A percentile compares a stretch with the other conserved stretches of the same genome.
These are phyloP conservation scores for Cyprinodon variegatus DNA, from an alignment of 2,113 vertebrate species.

Conservation along the genomic window DNA sequence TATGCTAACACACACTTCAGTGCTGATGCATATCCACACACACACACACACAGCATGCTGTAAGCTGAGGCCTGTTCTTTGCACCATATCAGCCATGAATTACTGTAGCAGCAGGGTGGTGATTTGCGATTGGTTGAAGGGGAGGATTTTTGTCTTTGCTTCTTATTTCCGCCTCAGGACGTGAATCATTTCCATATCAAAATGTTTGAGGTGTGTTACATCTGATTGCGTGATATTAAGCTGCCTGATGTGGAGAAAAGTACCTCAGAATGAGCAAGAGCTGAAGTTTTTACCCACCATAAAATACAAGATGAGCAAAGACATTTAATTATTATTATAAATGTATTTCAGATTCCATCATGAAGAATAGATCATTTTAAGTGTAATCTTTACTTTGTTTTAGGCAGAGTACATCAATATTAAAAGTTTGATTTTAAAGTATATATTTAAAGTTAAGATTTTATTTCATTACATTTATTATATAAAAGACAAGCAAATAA, in stretches of 20 bases:
- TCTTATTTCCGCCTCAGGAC: slow-evolving; percentile 32
- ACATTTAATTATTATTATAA: too few relatives aligned
- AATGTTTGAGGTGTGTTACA: slow-evolving; percentile 33
- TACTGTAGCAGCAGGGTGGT: slow-evolving; percentile 40
- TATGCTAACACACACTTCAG: slow-evolving; percentile 51
- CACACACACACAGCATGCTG: slow-evolving; percentile 27
- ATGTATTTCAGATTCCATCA: too few relatives aligned
- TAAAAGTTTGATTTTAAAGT: too few relatives aligned
- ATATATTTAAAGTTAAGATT: too few relatives aligned
- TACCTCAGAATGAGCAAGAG: slow-evolving; percentile 28
- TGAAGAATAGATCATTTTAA: too few relatives aligned
- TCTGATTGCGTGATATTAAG: slow-evolving; percentile 24
- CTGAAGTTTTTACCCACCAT: background rate
- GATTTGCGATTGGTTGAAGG: slow-evolving; percentile 72
- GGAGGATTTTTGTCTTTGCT: slow-evolving; percentile 60
- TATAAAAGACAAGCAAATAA: too few relatives aligned
- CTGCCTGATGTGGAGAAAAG: slow-evolving; percentile 23
- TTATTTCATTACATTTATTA: too few relatives aligned
- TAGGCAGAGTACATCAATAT: too few relatives aligned
- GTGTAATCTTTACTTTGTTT: too few relatives aligned
- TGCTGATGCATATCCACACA: slow-evolving; percentile 8
- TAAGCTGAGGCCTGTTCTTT: slow-evolving; percentile 38
- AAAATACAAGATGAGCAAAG: too few relatives aligned
- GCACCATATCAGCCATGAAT: slow-evolving; percentile 54
- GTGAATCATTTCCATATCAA: slow-evolving; percentile 62